Base-by-base conservation (phyloP, 2,113 vertebrate species). In the Dipodomys ordii region DNA sequence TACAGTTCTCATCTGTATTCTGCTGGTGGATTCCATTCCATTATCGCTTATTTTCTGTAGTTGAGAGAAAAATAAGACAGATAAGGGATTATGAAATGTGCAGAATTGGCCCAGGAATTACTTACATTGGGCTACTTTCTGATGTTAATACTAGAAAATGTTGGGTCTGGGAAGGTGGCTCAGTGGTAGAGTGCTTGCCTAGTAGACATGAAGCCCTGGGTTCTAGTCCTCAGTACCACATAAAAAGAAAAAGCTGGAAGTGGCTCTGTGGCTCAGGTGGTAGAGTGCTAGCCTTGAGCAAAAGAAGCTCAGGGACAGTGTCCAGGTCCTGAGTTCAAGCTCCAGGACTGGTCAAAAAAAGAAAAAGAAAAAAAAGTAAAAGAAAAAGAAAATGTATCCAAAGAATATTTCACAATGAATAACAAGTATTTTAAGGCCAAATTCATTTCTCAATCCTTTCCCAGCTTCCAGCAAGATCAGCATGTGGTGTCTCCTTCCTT, bases 361-460 rank as follows among this genome's bases (percentile, higher is more conserved):
- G 39, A 39, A 39, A 39, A 39, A 39, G 35, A 35, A 35, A 35
- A 4, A 39, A 39, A 39, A 39, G 3, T 39, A 39, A 39, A 39
- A 39, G 35, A 39, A 39, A 49, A 12, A 91, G 65, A 89, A 81
- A 89, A 46, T 82, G 78, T 53, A 82, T 25, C 10, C 27, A 84
- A 91, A 88, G 71, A 77, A 80, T 46, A 95, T 88, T 94, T 96
- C 39, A 84, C 49, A 49, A 64, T 92, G 60, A 12, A 95, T 93
- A 95, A 78, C 20, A 88, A 92, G 15, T 71, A 39, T 81, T 78
- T 93, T 87, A 92, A 83, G 22, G 28, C 35, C 80, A 74, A 88
- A 83, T 73, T 86, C 46, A 93, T 91, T 92, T 92, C 67, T 82
- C 7, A 87, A 60, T 6, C 18, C 22, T 84, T 62, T 67, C 35